These are phyloP conservation scores for Drosophila neonasuta DNA, from an alignment of 2,888 invertebrate genomes.

Conservation along the genomic window DNA sequence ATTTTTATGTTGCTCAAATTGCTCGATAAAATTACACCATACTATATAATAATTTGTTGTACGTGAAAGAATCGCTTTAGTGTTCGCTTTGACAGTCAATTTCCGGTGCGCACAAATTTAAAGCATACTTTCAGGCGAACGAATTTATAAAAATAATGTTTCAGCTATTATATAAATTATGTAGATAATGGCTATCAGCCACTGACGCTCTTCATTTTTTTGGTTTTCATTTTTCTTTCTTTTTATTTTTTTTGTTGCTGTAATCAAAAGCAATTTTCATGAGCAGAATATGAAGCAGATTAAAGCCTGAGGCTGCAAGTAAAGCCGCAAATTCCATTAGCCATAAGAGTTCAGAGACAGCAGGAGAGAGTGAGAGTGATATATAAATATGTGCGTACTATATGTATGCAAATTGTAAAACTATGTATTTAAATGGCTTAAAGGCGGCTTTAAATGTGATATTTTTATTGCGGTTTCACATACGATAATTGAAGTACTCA, in stretches of 20 bases:
- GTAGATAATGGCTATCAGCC: conserved; percentile 40
- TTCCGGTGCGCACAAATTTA: conserved; percentile 41
- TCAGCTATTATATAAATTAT: conserved; percentile 52
- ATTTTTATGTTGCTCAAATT: conserved; percentile 34
- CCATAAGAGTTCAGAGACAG: background rate
- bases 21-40: conserved; percentile 22
- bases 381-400: no score
- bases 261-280: conserved; percentile 20
- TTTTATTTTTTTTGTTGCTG: background rate
- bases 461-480: conserved; percentile 31
- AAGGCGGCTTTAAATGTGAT: conserved; percentile 36
- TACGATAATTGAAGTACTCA: conserved; percentile 18
- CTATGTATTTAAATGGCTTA: conserved; percentile 35
- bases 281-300: conserved; percentile 8
- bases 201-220: background rate
- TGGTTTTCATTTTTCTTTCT: background rate
- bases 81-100: conserved; percentile 38
- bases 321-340: conserved; percentile 27
- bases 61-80: background rate
- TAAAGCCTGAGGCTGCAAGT: conserved; percentile 17
- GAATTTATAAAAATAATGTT: conserved; percentile 44
- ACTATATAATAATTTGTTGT: conserved; percentile 1
- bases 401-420: conserved; percentile 7
- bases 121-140: conserved; percentile 42
- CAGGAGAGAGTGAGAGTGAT: background rate